Base-by-base conservation (phyloP, 2,797 vertebrate species). In the Spondyliosoma cantharus region DNA sequence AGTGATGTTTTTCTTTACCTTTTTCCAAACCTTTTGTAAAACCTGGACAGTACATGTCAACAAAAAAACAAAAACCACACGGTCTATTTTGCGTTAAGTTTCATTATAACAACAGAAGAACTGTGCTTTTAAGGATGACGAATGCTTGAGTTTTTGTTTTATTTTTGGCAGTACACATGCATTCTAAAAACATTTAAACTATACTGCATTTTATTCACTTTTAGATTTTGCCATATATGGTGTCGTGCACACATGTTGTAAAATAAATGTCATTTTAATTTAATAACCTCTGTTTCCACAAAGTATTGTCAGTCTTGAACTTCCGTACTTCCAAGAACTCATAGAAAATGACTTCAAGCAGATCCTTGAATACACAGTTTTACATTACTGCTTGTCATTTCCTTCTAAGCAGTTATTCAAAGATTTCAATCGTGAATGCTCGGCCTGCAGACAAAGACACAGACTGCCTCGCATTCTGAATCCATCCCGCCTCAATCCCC, bases 401-500 rank as follows among this genome's bases (percentile, higher is more conserved):
- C n/a, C 73, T 69, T 43, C 46, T 43, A 65, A 63, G 49, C 9
- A 42, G 62, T 77, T 75, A 58, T 84, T 76, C 43, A 66, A 56
- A 78, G 78, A 67, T 84, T 61, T 83, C 7, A 45, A 64, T 87
- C 67, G 83, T 50, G 4, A 86, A 27, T 16, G 29, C 62, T 76
- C 29, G 27, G 80, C 69, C 78, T 77, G 56, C 78, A 77, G 85
- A 81, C 72, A 64, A 64, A 82, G 71, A 78, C 74, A 48, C 82
- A 71, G 81, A 72, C 78, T 82, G 82, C 75, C 76, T 85, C 79
- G 62, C 75, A 74, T 85, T 83, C 82, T 88, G 83, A 43, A 73
- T 65, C 32, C 73, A 56, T 76, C 53, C 20, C 0, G 14, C 67
- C 65, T 66, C 67, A 84, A 83, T 86, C 86, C 77, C 56, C 58